These are phyloP conservation scores for Amphiprion ocellaris DNA, from an alignment of 2,113 vertebrate genomes.

Conservation along the genomic window DNA sequence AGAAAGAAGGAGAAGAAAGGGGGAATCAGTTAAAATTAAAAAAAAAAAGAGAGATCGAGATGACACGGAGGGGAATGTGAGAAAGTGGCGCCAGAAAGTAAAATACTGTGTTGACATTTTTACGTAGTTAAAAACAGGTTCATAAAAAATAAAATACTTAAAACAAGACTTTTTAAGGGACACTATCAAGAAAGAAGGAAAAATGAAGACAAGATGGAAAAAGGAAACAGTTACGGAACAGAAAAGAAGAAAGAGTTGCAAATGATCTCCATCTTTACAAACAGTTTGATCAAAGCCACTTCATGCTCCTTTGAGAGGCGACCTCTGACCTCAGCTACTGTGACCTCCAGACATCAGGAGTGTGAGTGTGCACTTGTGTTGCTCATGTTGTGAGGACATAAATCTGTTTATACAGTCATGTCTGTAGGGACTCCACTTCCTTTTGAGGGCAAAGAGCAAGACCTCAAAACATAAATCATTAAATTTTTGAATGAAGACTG, in stretches of 20 bases:
- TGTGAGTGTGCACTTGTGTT: constrained; percentile 27
- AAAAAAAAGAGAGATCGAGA: not conserved
- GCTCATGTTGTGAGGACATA: constrained; percentile 19
- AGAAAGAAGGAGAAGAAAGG: not conserved
- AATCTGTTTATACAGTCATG: constrained; percentile 29
- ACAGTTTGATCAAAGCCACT: constrained; percentile 61
- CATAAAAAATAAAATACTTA: constrained; percentile 13
- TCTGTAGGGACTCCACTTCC: constrained; percentile 11
- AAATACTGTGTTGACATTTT: not conserved
- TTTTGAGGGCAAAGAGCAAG: constrained; percentile 9
- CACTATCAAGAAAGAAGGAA: not conserved
- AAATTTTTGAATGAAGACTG: not conserved
- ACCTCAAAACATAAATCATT: constrained; percentile 13
- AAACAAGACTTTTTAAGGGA: constrained; percentile 1
- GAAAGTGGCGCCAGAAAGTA: not conserved
- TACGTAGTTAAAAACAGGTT: not conserved
- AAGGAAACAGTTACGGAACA: not conserved
- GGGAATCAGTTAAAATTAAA: not conserved
- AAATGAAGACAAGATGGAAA: not conserved
- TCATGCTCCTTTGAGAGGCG: constrained; percentile 26
- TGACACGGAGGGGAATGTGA: not conserved
- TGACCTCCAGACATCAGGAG: constrained; percentile 35
- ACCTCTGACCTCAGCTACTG: constrained; percentile 57
- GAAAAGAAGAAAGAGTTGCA: not conserved
- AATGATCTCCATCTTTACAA: constrained; percentile 24